Evolutionary conservation across 1,140 invertebrate species (phyloP), one percentile per base, ranked within the genome.

Genomic region (Hyles euphorbiae): DNA sequence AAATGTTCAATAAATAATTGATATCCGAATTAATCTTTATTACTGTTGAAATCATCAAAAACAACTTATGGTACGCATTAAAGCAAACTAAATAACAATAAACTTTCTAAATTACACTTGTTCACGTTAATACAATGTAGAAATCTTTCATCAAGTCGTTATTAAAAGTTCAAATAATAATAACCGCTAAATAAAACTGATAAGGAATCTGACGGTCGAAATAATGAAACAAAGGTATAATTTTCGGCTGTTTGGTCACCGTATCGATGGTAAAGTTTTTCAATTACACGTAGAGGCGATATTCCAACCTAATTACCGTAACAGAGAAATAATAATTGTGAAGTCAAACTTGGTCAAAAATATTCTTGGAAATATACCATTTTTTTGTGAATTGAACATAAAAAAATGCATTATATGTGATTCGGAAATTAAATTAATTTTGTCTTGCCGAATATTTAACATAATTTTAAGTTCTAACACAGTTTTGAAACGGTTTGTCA

Each of bases 191-290:
- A 74, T 76, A 73, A 72, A 77, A 60, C 65, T 67, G 84, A 87
- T 87, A 85, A 55, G 61, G 34, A 74, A 85, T 85, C 82, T 65
- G 70, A 65, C 56, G 33, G 32, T 12, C 51, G 72, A 72, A 76
- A 61, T 77, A 74, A 71, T 69, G 60, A 65, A 74, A 72, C 71
- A 63, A 73, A 70, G 68, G 71, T 62, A 72, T 83, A 82, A 84
- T 82, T 81, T 84, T 74, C 68, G 68, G 63, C 63, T 71, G 70
- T 79, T 79, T 72, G 63, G 65, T 70, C 62, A 65, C 70, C 69
- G 52, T 73, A 78, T 84, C 81, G 79, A 74, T 74, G 72, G 63
- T 78, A 84, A 86, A 87, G 65, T 87, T 87, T 87, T 87, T 82
- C 84, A 84, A 87, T 87, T 87, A 83, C 57, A 10, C 10, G 43